Percentiles rank a stretch among this genome's conserved stretches.
These are phyloP conservation scores for Seira musarum DNA, from an alignment of 2,888 invertebrate species.

Conservation along the genomic window DNA sequence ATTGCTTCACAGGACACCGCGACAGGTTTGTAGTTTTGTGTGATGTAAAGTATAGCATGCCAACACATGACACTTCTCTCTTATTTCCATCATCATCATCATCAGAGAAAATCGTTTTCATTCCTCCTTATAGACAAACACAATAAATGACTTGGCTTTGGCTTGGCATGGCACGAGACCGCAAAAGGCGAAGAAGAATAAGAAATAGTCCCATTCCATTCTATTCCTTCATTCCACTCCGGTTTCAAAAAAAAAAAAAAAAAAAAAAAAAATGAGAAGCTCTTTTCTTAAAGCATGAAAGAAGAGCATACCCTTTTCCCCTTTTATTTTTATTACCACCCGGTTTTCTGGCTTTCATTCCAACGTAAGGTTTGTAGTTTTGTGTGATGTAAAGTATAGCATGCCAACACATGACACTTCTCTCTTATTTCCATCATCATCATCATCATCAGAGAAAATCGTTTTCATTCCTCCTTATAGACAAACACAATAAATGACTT, in stretches of 20 bases:
- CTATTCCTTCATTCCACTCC: too few species aligned
- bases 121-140: too few species aligned
- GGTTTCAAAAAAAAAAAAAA: slow-evolving; percentile 18
- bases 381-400: slow-evolving; percentile 67
- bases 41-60: slow-evolving; percentile 67
- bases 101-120: background rate
- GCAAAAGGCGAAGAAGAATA: slow-evolving; percentile 25
- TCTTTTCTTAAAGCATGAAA: too few species aligned
- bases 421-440: slow-evolving; percentile 67
- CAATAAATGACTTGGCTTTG: too few species aligned
- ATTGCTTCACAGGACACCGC: slow-evolving; percentile 70
- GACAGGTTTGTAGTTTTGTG: slow-evolving; percentile 70
- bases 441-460: too few species aligned
- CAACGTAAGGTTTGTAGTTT: background rate
- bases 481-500: too few species aligned
- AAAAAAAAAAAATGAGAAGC: slow-evolving; percentile 18
- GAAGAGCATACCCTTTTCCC: background rate
- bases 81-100: slow-evolving; percentile 65
- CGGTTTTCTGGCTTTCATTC: background rate
- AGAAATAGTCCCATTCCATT: too few species aligned
- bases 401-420: slow-evolving; percentile 69
- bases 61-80: slow-evolving; percentile 69
- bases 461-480: too few species aligned
- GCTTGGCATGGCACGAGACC: slow-evolving; percentile 58
- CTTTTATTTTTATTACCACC: background rate